Conservation (phyloP, 2,113 vertebrate genomes). For the Melanostigma gelatinosum region DNA sequence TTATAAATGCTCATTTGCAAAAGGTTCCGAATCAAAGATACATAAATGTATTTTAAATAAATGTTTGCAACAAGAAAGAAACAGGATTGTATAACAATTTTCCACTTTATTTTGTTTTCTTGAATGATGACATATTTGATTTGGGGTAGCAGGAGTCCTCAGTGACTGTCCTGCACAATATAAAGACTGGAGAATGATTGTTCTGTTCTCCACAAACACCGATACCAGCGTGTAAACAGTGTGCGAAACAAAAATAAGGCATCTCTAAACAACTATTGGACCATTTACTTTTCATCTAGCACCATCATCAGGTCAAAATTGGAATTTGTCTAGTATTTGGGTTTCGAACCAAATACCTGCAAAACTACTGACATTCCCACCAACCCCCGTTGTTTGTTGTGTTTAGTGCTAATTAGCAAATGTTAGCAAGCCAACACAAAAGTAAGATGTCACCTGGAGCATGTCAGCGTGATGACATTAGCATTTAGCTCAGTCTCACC, state of each 20-base stretch:
- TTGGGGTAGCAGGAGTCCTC: background rate
- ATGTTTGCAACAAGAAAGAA: background rate
- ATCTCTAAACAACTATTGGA: background rate
- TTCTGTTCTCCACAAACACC: background rate
- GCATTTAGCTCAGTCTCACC: background rate
- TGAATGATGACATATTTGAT: background rate
- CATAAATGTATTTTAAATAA: background rate
- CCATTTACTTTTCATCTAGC: background rate
- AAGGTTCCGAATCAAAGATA: background rate
- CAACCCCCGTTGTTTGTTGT: background rate
- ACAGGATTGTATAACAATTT: background rate
- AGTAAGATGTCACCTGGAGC: background rate
- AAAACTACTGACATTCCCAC: background rate
- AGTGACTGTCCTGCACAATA: background rate
- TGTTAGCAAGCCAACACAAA: background rate
- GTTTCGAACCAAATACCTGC: background rate
- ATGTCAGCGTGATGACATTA: background rate
- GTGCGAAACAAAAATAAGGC: background rate
- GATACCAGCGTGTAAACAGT: background rate
- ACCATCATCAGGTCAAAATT: background rate
- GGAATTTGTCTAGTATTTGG: background rate
- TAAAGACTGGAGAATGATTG: background rate
- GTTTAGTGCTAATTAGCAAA: background rate
- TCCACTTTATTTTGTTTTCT: background rate
- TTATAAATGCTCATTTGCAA: background rate